These are phyloP conservation scores for Pangasius krempfi DNA, from an alignment of 2,797 vertebrate species.

Conservation along the genomic window DNA sequence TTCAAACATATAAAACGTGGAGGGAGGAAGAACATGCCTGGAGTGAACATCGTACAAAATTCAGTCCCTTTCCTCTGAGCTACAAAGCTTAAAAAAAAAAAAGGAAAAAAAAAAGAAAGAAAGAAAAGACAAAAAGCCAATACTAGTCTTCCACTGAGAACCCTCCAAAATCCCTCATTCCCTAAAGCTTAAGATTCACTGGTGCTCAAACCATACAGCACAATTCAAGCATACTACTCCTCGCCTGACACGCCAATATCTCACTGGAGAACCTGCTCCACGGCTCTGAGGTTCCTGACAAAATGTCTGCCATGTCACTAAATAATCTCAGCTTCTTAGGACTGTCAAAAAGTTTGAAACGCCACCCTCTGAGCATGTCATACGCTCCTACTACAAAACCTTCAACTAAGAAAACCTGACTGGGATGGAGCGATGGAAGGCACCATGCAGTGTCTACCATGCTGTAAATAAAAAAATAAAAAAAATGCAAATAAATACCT, in stretches of 20 bases:
- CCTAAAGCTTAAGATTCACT: conserved; percentile 29
- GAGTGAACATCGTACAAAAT: not conserved
- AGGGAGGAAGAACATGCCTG: not conserved
- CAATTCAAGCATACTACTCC: conserved; percentile 12
- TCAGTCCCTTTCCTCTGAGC: not conserved
- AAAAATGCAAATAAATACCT: no score
- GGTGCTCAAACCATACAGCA: conserved; percentile 24
- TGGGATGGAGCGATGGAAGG: not conserved
- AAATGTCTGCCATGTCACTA: conserved; percentile 40
- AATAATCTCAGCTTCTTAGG: conserved; percentile 34
- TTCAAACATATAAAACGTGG: not conserved
- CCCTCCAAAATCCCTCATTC: conserved; percentile 13
- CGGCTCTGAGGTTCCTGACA: conserved; percentile 25
- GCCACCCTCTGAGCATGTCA: conserved; percentile 8
- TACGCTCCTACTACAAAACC: conserved; percentile 1
- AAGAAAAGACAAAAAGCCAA: not conserved
- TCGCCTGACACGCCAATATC: conserved; percentile 17
- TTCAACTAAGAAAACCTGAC: not conserved
- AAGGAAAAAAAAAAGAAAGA: not conserved
- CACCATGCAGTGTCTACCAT: not conserved
- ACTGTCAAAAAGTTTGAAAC: conserved; percentile 19
- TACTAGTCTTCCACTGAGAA: not conserved
- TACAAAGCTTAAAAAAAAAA: not conserved
- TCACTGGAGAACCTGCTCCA: conserved; percentile 8
- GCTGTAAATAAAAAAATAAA: not conserved